Base-by-base conservation (phyloP, 2,888 invertebrate genomes). In the Hyles lineata region DNA sequence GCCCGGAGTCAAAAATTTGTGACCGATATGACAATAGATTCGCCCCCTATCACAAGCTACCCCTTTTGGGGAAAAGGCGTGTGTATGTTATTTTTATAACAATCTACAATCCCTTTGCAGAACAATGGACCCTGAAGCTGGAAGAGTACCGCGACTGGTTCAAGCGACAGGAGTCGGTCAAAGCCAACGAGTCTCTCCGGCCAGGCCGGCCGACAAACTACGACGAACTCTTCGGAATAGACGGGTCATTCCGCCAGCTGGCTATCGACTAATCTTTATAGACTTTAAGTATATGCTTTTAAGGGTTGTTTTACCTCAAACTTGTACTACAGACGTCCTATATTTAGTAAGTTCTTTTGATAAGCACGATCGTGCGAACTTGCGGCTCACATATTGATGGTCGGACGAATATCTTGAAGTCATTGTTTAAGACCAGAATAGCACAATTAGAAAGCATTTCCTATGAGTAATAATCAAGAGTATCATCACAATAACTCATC, bases 161-260 rank as follows among this genome's bases (percentile, higher is more conserved):
- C 90, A 95, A 96, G 79, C 96, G 96, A 5, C 97, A 98, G 83
- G 98, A 98, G 85, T 90, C 94, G 2, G 90, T 97, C 67, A 96
- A 97, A 82, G 96, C 97, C 3, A 97, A 97, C 85, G 98, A 98
- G 87, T 92, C 96, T 0, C 96, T 97, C 71, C 95, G 98, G 79
- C 97, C 97, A 0, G 98, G 98, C 61, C 97, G 96, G 83, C 97
- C 98, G 73, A 98, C 97, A 83, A 98, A 97, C 78, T 96, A 97
- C 80, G 97, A 98, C 78, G 98, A 98, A 83, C 92, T 98, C 0
- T 98, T 98, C 82, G 98, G 98, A 6, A 96, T 98, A 83, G 98
- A 98, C 82, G 98, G 98, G 70, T 97, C 98, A 70, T 98, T 98
- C 90, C 95, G 98, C 82, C 97, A 98, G 87, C 91, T 98, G 62